Evolutionary conservation across 2,113 vertebrate genomes (phyloP), one percentile per base, ranked within the genome.

Genomic region (Jaculus jaculus): DNA sequence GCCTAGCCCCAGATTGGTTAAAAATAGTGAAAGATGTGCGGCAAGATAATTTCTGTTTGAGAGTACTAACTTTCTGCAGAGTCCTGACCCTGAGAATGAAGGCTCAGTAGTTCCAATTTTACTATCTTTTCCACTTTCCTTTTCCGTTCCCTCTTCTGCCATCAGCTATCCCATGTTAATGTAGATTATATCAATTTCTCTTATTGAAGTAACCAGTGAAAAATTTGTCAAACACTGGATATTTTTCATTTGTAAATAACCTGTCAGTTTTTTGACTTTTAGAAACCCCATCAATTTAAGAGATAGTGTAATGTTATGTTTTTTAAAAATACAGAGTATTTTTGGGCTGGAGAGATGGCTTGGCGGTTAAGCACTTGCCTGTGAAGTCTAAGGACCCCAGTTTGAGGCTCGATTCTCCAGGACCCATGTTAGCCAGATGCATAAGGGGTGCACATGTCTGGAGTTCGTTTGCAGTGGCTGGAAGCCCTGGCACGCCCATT

Each of bases 291-390:
- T 94, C 51, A 85, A 39, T 93, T 88, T 95, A 75, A 74, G 95
- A 83, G 88, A 93, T 94, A 91, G 84, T 94, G 75, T 95, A 94
- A 68, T 84, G 34, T 92, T 95, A 61, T 78, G 8, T 47, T 47
- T 47, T 47, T 47, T 47, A 47, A 47, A 47, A 47, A 8, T 47
- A 6, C 42, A 47, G 42, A 37, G n/a, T 68, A 60, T 82, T 94
- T 42, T 91, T 92, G n/a, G n/a, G n/a, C n/a, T n/a, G n/a, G n/a
- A n/a, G n/a, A n/a, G n/a, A n/a, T n/a, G n/a, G n/a, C n/a, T n/a
- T n/a, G n/a, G n/a, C n/a, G n/a, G n/a, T n/a, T n/a, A n/a, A n/a
- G n/a, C n/a, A n/a, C n/a, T n/a, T n/a, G n/a, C n/a, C n/a, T n/a
- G n/a, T n/a, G n/a, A n/a, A n/a, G n/a, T n/a, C n/a, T n/a, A n/a